Evolutionary conservation across 2,888 invertebrate genomes (phyloP), one percentile per base, ranked within the genome.

Genomic region (Blastobasis adustella): DNA sequence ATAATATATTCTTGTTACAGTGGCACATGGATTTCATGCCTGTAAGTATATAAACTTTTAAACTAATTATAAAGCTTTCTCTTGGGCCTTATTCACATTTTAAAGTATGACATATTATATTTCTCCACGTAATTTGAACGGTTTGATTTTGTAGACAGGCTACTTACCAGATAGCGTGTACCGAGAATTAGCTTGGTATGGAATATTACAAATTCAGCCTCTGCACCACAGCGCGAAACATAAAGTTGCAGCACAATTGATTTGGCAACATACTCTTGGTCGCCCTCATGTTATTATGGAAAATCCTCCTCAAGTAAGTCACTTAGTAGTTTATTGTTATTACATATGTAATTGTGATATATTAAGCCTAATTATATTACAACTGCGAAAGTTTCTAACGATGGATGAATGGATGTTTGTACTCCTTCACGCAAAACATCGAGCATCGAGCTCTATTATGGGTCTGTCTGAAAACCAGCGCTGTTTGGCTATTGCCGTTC

Each of bases 1-100:
- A 37, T 38, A 8, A 45, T 23, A 43, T 46, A 38, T 50, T 48
- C 47, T 45, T 51, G 10, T 78, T 74, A 54, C 71, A 85, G 85
- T 85, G 85, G 85, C 85, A 85, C 60, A 85, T 85, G 85, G 85
- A 85, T 59, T 85, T 85, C 46, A 85, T 85, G 82, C 85, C 85
- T 52, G 84, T 83, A 71, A 76, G 78, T 73, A 37, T 6, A 23
- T 23, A 23, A 23, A 23, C 23, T 1, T 23, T 23, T 23, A 2
- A 23, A 23, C 23, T 2, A 23, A 23, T 23, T 23, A 23, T 23
- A 23, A 23, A 23, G 23, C 23, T 23, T 23, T 23, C 23, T 23
- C 23, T 23, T 23, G 23, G 23, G 23, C 1, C 2, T 23, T 23
- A 23, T 23, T 23, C 3, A 23, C 23, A 23, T 23, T 2, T 23